phyloP scores from a whole-genome alignment of 2,888 invertebrate species.

The Cheilosia pagana region DNA sequence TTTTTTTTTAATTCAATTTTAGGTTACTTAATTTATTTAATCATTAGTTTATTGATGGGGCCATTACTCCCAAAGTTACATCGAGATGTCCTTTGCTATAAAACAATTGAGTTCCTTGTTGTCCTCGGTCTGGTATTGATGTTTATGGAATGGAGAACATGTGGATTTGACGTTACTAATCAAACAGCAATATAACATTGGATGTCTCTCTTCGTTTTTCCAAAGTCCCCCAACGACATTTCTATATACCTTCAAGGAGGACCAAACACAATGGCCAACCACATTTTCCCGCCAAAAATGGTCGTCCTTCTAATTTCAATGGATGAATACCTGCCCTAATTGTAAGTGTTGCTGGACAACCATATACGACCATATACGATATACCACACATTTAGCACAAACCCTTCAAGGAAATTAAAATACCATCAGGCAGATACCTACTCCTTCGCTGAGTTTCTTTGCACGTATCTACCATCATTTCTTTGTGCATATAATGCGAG shows the following conservation, averaged over 20 bases:
- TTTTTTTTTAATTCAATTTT: no score
- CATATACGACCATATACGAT: slow-evolving; percentile 28
- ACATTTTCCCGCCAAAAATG: slow-evolving; percentile 4
- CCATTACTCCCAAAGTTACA: no score
- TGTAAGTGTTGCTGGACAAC: slow-evolving; percentile 19
- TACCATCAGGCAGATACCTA: slow-evolving; percentile 62
- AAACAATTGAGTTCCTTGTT: no score
- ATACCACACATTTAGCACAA: slow-evolving; percentile 8
- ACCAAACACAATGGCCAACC: background rate
- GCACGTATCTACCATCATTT: slow-evolving; percentile 47
- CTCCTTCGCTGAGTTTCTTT: slow-evolving; percentile 49
- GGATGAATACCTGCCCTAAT: slow-evolving; percentile 43
- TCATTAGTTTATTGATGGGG: no score
- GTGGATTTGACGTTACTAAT: no score
- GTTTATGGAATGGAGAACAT: no score
- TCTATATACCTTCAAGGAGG: background rate
- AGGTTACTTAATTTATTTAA: no score
- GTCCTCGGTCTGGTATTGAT: no score
- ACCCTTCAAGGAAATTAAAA: slow-evolving; percentile 61
- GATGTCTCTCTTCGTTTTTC: no score
- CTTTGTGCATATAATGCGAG: slow-evolving; percentile 22
- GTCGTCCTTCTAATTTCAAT: slow-evolving; percentile 27
- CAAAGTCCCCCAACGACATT: background rate
- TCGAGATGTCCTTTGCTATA: no score
- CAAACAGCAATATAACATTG: no score